Conservation (phyloP, 1,140 invertebrate species). For the Anadara kagoshimensis region DNA sequence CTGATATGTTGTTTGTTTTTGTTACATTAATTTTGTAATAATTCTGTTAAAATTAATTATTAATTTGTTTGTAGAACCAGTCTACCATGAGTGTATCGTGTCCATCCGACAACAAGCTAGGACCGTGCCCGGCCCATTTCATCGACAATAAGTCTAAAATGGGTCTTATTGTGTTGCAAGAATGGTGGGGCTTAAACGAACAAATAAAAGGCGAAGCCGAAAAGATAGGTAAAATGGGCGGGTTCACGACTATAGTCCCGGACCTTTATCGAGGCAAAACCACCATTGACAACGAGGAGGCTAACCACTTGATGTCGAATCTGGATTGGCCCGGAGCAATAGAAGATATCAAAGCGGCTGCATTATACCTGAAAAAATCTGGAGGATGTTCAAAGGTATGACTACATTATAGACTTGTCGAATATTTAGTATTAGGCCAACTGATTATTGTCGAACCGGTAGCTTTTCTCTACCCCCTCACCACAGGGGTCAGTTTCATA, state of each 20-base stretch:
- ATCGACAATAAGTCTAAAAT: background rate
- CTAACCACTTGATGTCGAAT: constrained; percentile 59
- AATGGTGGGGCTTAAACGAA: constrained; percentile 67
- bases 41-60: too few relatives aligned
- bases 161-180: constrained; percentile 40
- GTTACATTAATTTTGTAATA: too few relatives aligned
- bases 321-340: constrained; percentile 64
- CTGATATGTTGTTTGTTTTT: too few relatives aligned
- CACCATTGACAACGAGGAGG: constrained; percentile 58
- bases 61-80: too few relatives aligned
- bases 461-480: too few relatives aligned
- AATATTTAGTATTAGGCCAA: too few relatives aligned
- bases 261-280: constrained; percentile 64
- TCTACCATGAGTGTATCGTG: too few relatives aligned
- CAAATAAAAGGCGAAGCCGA: constrained; percentile 59
- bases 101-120: too few relatives aligned
- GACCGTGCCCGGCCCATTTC: too few relatives aligned
- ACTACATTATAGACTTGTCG: too few relatives aligned
- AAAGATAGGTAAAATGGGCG: constrained; percentile 35
- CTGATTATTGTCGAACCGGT: too few relatives aligned
- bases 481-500: too few relatives aligned
- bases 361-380: constrained; percentile 26
- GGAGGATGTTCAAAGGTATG: constrained; percentile 14
- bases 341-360: constrained; percentile 57
- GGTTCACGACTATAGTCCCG: constrained; percentile 54